phyloP scores from a whole-genome alignment of 2,113 vertebrate genomes.

The Brachirus orientalis region DNA sequence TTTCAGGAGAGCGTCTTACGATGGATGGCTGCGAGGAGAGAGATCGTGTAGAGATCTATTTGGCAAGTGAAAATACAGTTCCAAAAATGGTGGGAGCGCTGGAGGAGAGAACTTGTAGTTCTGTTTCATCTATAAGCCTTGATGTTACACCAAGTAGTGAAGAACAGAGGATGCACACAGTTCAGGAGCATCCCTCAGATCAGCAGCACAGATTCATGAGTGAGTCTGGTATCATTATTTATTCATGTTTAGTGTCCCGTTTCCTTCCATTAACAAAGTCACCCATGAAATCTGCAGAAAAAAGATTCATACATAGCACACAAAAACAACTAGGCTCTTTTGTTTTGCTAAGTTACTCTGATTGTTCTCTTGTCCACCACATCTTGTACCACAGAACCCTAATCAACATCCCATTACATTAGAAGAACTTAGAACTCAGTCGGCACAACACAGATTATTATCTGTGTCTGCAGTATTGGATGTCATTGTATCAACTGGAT shows the following conservation, averaged over 20 bases:
- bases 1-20: not conserved
- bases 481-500: too few species aligned
- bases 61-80: constrained; percentile 7
- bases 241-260: not conserved
- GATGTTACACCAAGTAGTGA: constrained; percentile 8
- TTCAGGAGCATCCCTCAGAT: constrained; percentile 20
- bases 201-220: constrained; percentile 40
- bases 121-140: constrained; percentile 1
- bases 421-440: too few species aligned
- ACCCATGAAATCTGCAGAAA: too few species aligned
- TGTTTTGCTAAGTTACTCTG: too few species aligned
- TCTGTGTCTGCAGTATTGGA: too few species aligned
- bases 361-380: too few species aligned
- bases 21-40: constrained; percentile 44
- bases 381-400: too few species aligned
- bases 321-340: too few species aligned
- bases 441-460: too few species aligned
- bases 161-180: not conserved
- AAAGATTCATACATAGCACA: too few species aligned
- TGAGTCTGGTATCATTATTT: constrained; percentile 31
- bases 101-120: constrained; percentile 39
- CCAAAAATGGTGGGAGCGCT: not conserved
- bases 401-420: too few species aligned
- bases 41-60: not conserved
- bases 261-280: not conserved